Percentiles rank a stretch among this genome's conserved stretches.
phyloP scores from a whole-genome alignment of 2,797 vertebrate genomes.

The Ptychobarbus kaznakovi region DNA sequence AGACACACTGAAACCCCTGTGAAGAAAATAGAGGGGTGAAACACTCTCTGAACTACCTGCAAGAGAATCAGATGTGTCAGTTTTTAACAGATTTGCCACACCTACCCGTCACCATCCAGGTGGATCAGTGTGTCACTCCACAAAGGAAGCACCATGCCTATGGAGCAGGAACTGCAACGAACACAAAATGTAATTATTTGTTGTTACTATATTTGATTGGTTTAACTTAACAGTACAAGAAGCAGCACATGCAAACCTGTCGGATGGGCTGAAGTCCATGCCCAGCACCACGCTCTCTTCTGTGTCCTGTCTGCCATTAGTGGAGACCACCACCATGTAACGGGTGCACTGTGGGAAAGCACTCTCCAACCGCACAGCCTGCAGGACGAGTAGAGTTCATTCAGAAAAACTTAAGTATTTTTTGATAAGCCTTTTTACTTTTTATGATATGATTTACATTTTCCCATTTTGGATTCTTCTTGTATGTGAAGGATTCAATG shows the following conservation, averaged over 20 bases:
- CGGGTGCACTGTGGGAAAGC: slow-evolving; percentile 90
- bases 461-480: background rate
- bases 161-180: slow-evolving; percentile 66
- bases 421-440: background rate
- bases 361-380: slow-evolving; percentile 97
- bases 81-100: slow-evolving; percentile 14
- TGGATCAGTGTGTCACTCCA: slow-evolving; percentile 98
- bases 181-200: slow-evolving; percentile 42
- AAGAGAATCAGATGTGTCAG: background rate
- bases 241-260: slow-evolving; percentile 80
- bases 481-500: background rate
- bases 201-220: background rate
- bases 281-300: slow-evolving; percentile 97
- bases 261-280: slow-evolving; percentile 93
- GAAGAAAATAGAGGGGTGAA: slow-evolving; percentile 27
- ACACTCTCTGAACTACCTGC: background rate
- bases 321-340: slow-evolving; percentile 98
- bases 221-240: background rate
- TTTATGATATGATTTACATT: background rate
- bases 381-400: slow-evolving; percentile 17
- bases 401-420: background rate
- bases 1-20: slow-evolving; percentile 95
- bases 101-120: slow-evolving; percentile 97
- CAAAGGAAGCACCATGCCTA: slow-evolving; percentile 95
- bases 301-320: slow-evolving; percentile 94